Base-by-base conservation (phyloP, 2,797 vertebrate genomes). In the Megalops cyprinoides region DNA sequence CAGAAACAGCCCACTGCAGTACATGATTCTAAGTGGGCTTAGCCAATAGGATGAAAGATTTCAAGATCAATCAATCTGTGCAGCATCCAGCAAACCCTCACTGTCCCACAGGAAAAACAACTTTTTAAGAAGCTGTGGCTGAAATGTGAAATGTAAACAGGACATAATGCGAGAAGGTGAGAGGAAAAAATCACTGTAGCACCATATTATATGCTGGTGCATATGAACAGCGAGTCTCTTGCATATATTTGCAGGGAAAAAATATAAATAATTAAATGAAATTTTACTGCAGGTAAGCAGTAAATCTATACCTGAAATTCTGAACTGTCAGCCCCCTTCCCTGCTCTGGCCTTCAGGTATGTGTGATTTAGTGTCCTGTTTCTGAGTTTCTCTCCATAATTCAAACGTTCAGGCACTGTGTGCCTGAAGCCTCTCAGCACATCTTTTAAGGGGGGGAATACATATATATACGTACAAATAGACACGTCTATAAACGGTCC, bases 61-160 rank as follows among this genome's bases (percentile, higher is more conserved):
- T 58, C 81, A 3, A 60, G 74, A 80, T 82, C 77, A 86, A 87
- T 88, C 85, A 85, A 71, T 49, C 46, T 58, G 79, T 76, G 80
- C 78, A 74, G 60, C 74, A 55, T 39, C 80, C 82, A 82, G 82
- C 44, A 74, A 84, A 74, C 28, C 55, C 56, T 15, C 75, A 46
- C 10, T n/a, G n/a, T n/a, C n/a, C n/a, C n/a, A n/a, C n/a, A n/a
- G n/a, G n/a, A n/a, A n/a, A n/a, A n/a, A n/a, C n/a, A n/a, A n/a
- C n/a, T n/a, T n/a, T n/a, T n/a, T n/a, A n/a, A n/a, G n/a, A n/a
- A n/a, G n/a, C n/a, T n/a, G n/a, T n/a, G n/a, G n/a, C n/a, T n/a
- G n/a, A n/a, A n/a, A n/a, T n/a, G n/a, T n/a, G n/a, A n/a, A n/a
- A n/a, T n/a, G n/a, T n/a, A n/a, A n/a, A n/a, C n/a, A n/a, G n/a